Evolutionary conservation across 2,797 vertebrate species (phyloP).

Genomic region (Pangasius krempfi): DNA sequence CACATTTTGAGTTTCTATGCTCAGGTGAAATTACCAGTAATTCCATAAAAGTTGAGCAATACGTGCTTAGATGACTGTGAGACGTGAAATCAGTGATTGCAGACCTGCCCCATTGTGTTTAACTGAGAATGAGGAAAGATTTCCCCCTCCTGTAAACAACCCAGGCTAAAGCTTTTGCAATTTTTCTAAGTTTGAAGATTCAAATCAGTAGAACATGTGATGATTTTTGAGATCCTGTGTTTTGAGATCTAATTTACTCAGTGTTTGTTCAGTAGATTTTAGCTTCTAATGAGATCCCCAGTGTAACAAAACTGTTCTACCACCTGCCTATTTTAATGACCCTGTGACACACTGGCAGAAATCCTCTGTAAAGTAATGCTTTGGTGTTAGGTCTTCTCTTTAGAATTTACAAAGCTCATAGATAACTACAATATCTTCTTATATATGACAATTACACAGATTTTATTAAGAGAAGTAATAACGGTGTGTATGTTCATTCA

Average conservation of each 20-base stretch:
- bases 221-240: not conserved
- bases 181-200: constrained; percentile 18
- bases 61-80: not conserved
- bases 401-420: not conserved
- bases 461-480: constrained; percentile 8
- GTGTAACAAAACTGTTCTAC: not conserved
- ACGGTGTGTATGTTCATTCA: constrained; percentile 61
- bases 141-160: not conserved
- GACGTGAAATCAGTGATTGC: not conserved
- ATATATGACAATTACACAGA: not conserved
- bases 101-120: not conserved
- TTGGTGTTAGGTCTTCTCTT: not conserved
- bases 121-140: not conserved
- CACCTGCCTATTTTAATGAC: not conserved
- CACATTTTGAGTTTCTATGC: not conserved
- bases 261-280: constrained; percentile 12
- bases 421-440: not conserved
- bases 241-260: not conserved
- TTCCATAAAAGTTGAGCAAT: not conserved
- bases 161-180: not conserved
- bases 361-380: not conserved
- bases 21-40: not conserved
- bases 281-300: not conserved
- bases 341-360: not conserved
- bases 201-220: constrained; percentile 42